Base-by-base conservation (phyloP, 2,888 invertebrate genomes). In the Lomographa bimaculata region DNA sequence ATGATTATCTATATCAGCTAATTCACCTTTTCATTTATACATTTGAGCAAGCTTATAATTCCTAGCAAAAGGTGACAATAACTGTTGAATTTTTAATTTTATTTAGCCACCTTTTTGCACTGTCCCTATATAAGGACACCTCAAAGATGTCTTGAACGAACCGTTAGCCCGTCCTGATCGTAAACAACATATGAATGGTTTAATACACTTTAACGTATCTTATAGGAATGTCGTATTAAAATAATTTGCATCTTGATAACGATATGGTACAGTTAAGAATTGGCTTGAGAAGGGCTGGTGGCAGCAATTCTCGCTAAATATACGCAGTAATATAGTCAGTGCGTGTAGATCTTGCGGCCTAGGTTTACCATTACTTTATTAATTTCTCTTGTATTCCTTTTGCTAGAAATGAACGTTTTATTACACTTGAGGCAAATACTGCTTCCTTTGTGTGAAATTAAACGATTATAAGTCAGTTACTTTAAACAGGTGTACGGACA, bases 181-280 rank as follows among this genome's bases (percentile, higher is more conserved):
- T 39, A 44, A 50, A 56, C 38, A 48, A 53, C 55, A 52, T 45
- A 38, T 30, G 46, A 57, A 50, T 60, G 40, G 45, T 60, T 63
- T 57, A 54, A 54, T 57, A 51, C 46, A 51, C 40, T 30, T 37
- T 17, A 26, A 33, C 11, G 16, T 23, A 29, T 34, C 25, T 32
- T 25, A 16, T 3, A 26, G 38, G 39, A 49, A 47, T 46, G 42
- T 42, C 26, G 37, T 50, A 54, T 43, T 53, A 64, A 51, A 56
- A 62, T 57, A 50, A 60, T 68, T 68, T 44, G 44, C 58, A 51
- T 60, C 59, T 60, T 54, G 32, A 48, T 47, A 60, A 57, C 45
- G 47, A 52, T 62, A 35, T 36, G 18, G 26, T 34, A 34, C 28
- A 27, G 36, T 21, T 39, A 33, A 27, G 24, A 16, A 38, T 21